Conservation (phyloP, 2,888 invertebrate genomes). For the Metacarcinus magister region DNA sequence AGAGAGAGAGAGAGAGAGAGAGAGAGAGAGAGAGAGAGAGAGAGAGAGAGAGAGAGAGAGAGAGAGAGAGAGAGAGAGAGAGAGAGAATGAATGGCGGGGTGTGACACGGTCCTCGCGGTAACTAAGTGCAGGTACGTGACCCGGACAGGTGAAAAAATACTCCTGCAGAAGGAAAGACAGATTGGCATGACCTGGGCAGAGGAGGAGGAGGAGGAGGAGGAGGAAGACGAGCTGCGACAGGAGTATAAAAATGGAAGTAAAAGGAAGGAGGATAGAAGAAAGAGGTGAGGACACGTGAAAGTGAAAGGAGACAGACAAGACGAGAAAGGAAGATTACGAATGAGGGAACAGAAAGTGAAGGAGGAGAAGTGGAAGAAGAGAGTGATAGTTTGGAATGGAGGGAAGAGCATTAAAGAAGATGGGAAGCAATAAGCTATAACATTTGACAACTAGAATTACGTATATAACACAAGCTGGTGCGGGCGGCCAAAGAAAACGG, state of each 20-base stretch:
- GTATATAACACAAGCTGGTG: too few relatives aligned
- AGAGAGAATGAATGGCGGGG: background rate
- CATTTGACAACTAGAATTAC: too few relatives aligned
- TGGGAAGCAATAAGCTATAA: too few relatives aligned
- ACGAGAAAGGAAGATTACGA: background rate
- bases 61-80: conserved; percentile 10
- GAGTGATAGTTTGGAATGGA: too few relatives aligned
- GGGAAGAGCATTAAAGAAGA: background rate
- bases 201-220: background rate
- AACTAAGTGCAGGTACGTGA: background rate
- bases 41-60: background rate
- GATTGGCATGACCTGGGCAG: background rate
- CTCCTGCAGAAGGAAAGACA: background rate
- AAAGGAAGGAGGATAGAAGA: background rate
- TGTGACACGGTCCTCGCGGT: background rate
- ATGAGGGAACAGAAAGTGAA: background rate
- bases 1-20: too few relatives aligned
- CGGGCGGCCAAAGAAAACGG: too few relatives aligned
- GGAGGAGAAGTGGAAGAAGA: background rate
- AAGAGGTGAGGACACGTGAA: background rate
- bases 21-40: background rate
- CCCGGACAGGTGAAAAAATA: background rate
- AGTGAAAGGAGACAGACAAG: background rate
- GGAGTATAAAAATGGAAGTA: background rate
- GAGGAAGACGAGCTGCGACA: background rate